Evolutionary conservation across 2,113 vertebrate species (phyloP).

Genomic region (Daubentonia madagascariensis): DNA sequence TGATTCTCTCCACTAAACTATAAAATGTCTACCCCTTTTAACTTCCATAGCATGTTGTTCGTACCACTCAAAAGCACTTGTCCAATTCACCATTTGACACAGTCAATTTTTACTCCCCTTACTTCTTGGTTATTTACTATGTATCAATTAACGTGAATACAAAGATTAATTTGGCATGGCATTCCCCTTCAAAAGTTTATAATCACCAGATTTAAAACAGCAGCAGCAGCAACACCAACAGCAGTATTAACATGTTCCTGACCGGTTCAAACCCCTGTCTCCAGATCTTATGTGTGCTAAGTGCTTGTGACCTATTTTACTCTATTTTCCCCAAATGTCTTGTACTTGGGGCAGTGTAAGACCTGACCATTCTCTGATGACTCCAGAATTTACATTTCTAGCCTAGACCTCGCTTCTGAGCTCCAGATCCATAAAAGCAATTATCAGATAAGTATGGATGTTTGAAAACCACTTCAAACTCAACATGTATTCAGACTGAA

Average conservation of each 20-base stretch:
- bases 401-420: background rate
- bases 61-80: background rate
- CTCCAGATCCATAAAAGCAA: background rate
- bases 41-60: background rate
- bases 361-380: background rate
- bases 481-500: background rate
- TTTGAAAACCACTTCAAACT: background rate
- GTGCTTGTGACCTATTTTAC: background rate
- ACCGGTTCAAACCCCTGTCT: background rate
- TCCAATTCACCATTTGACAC: background rate
- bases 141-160: background rate
- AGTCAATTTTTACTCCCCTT: background rate
- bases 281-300: background rate
- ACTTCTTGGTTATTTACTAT: background rate
- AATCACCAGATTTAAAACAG: background rate
- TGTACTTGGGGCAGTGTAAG: background rate
- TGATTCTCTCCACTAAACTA: background rate
- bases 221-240: background rate
- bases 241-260: background rate
- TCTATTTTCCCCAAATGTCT: background rate
- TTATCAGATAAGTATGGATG: background rate
- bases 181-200: background rate
- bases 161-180: background rate
- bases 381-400: background rate
- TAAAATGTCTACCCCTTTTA: background rate